Conservation (phyloP, 2,888 invertebrate species). For the Acrobasis consociella region DNA sequence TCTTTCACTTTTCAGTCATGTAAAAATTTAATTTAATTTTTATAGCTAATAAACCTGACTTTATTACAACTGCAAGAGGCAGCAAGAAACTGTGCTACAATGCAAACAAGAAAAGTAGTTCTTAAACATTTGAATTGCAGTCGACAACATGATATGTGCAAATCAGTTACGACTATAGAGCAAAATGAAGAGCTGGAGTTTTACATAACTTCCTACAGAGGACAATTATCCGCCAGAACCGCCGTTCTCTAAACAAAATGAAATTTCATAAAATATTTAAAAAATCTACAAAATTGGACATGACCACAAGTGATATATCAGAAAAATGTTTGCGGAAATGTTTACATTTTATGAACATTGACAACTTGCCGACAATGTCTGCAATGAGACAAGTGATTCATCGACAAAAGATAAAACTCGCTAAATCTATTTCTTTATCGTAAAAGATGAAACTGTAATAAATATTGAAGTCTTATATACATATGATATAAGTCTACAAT, state of each 20-base stretch:
- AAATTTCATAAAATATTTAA: neutral
- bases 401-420: neutral
- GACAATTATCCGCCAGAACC: slow-evolving; percentile 10
- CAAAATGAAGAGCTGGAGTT: neutral
- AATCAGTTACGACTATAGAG: neutral
- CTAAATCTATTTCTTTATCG: neutral
- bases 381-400: neutral
- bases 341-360: neutral
- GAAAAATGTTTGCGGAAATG: slow-evolving; percentile 7
- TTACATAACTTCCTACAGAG: neutral
- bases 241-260: neutral
- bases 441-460: too few relatives aligned
- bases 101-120: neutral
- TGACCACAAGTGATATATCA: neutral
- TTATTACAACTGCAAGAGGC: neutral
- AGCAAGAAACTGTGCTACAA: neutral
- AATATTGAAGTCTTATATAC: too few relatives aligned
- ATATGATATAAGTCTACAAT: too few relatives aligned
- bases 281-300: neutral
- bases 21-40: neutral
- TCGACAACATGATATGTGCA: neutral
- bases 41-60: slow-evolving; percentile 9
- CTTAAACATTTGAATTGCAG: slow-evolving; percentile 5
- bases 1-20: too few relatives aligned
- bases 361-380: neutral